Evolutionary conservation across 2,113 vertebrate genomes (phyloP).

Genomic region (Cheilinus undulatus): DNA sequence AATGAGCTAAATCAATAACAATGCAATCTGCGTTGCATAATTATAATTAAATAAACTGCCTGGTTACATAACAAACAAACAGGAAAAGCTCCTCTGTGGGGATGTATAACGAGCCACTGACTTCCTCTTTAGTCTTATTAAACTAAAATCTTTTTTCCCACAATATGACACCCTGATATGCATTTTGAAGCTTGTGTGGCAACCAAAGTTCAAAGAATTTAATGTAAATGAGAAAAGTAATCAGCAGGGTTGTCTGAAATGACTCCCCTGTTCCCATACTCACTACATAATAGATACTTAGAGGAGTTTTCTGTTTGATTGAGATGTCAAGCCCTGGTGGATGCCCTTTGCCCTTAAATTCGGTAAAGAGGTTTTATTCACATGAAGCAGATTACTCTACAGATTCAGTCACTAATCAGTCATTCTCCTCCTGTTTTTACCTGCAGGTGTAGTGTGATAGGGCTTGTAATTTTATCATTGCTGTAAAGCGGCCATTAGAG

Average conservation of each 20-base stretch:
- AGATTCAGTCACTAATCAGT: background rate
- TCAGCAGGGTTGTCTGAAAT: constrained; percentile 2
- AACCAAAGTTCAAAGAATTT: background rate
- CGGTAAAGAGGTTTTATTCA: background rate
- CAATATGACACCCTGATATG: constrained; percentile 9
- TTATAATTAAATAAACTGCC: constrained; percentile 43
- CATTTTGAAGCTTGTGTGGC: constrained; percentile 10
- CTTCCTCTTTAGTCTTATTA: constrained; percentile 45
- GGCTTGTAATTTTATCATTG: background rate
- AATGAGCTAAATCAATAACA: background rate
- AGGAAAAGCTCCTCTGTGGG: constrained; percentile 19
- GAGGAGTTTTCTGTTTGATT: background rate
- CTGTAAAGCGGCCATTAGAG: no score
- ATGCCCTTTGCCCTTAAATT: background rate
- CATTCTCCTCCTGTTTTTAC: background rate
- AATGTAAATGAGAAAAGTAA: background rate
- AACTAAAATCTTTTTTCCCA: constrained; percentile 28
- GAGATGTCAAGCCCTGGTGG: background rate
- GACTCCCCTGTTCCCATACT: background rate
- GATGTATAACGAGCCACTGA: constrained; percentile 25
- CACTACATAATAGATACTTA: background rate
- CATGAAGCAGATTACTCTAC: background rate
- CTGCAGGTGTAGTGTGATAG: background rate
- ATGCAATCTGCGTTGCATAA: background rate
- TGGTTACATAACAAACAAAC: constrained; percentile 34